Evolutionary conservation across 2,797 vertebrate species (phyloP), one percentile per base, ranked within the genome.

Genomic region (Brachymystax lenok): DNA sequence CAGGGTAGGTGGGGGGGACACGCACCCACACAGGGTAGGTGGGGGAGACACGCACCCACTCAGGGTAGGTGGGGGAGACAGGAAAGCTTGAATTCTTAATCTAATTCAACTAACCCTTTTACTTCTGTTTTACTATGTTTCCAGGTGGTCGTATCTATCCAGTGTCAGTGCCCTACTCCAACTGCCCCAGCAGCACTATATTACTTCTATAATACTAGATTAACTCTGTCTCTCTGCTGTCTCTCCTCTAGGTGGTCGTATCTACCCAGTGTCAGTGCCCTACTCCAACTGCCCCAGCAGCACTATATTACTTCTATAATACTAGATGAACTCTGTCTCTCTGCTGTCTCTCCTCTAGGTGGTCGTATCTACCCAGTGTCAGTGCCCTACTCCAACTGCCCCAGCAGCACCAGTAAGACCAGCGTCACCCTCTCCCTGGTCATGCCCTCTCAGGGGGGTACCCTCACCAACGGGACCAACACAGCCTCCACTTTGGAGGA

Each of bases 401-500:
- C 81, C 93, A 92, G 86, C 66, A 98, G 95, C 92, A 99, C 98
- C 87, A 98, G 98, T 91, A 99, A 99, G 91, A 99, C 98, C 30
- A 99, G 98, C 0, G 98, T 99, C 82, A 99, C 97, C 0, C 95
- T 99, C 17, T 99, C 98, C 2, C 94, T 99, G 82, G 98, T 99
- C 77, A 99, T 99, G 98, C 98, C 98, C 74, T 97, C 96, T 3
- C 97, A 98, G 78, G 94, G 95, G 77, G 94, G 95, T 51, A 96
- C 97, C 68, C 96, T 99, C 91, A 98, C 98, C 87, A 99, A 99
- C 0, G 98, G 98, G 54, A 97, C 97, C 82, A 97, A 97, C 93
- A 97, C 95, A 0, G 95, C 95, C 16, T 96, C 98, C 74, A 97
- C 97, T 2, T 88, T 97, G 90, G 97, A 98, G 51, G 98, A 97